Conservation (phyloP, 2,113 vertebrate genomes). For the Dicaeum eximium region DNA sequence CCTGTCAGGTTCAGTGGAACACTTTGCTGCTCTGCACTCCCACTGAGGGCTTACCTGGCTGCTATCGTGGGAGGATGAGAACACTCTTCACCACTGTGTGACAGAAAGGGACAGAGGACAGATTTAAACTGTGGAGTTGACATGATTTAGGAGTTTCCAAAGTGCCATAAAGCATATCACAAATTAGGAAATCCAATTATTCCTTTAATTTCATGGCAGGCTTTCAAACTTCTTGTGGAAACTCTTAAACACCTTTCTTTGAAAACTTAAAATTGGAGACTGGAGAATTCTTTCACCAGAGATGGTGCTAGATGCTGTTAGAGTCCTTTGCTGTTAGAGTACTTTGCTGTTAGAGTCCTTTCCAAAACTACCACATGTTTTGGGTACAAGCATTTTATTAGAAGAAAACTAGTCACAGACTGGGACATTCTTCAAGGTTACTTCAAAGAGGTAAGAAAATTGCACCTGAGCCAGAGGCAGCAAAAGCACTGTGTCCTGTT, state of each 20-base stretch:
- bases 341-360: neutral
- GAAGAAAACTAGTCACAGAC: neutral
- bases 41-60: neutral
- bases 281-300: neutral
- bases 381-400: neutral
- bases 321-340: neutral
- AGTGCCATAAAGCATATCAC: neutral
- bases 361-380: neutral
- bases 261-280: neutral
- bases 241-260: neutral
- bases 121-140: neutral
- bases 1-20: neutral
- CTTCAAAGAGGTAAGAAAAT: neutral
- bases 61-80: neutral
- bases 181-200: neutral
- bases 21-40: neutral
- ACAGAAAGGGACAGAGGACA: neutral
- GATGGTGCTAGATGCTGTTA: neutral
- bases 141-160: neutral
- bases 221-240: neutral
- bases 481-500: neutral
- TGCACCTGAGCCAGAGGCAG: neutral
- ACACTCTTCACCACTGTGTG: neutral
- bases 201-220: neutral
- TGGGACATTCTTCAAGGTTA: neutral